Percentiles rank a stretch among this genome's conserved stretches.
Evolutionary conservation across 2,113 vertebrate genomes (phyloP).

Genomic region (Macroglossus sobrinus): DNA sequence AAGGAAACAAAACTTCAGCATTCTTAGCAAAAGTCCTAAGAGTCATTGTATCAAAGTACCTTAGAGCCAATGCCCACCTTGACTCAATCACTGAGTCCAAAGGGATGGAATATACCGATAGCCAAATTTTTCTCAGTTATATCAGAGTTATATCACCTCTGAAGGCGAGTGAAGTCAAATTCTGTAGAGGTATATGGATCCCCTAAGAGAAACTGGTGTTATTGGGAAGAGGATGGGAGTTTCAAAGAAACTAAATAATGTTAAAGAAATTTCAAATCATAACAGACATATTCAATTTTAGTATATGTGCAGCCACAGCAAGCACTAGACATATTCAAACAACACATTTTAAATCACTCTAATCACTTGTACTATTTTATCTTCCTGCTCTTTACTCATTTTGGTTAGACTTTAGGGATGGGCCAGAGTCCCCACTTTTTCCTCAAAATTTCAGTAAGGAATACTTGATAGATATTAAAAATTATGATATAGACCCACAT

Average conservation of each 20-base stretch:
- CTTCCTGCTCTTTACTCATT: not conserved
- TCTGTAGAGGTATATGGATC: not conserved
- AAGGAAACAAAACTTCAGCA: not conserved
- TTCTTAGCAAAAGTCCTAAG: not conserved
- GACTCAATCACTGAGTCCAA: not conserved
- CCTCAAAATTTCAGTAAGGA: conserved; percentile 13
- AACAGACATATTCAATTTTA: not conserved
- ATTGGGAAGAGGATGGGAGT: not conserved
- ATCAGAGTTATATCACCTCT: not conserved
- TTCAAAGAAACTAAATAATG: conserved; percentile 22
- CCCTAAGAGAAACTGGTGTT: not conserved
- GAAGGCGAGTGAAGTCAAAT: not conserved
- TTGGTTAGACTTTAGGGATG: not conserved
- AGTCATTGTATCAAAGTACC: not conserved
- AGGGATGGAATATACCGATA: not conserved
- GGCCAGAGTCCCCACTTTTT: not conserved
- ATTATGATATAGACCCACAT: not conserved
- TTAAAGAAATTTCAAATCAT: not conserved
- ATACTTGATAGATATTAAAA: not conserved
- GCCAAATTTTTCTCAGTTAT: no score
- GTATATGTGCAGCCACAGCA: not conserved
- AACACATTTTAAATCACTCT: not conserved
- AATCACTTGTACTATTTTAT: not conserved
- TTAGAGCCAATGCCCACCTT: not conserved
- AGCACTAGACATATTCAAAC: not conserved